These are phyloP conservation scores for Oscheius myriophilus DNA, from an alignment of 2,888 invertebrate genomes.

Conservation along the genomic window DNA sequence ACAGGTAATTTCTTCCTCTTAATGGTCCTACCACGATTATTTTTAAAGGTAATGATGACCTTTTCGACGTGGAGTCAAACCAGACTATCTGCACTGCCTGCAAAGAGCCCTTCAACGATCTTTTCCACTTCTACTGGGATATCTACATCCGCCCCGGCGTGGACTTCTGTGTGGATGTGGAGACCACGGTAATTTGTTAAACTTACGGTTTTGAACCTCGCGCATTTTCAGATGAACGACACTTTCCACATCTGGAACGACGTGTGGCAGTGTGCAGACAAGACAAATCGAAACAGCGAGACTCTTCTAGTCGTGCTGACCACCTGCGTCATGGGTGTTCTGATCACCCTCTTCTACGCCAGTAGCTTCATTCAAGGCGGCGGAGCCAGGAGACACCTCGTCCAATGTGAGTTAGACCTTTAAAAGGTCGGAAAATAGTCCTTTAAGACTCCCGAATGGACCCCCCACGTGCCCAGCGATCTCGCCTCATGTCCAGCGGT, in stretches of 20 bases:
- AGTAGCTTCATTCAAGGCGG: constrained; percentile 68
- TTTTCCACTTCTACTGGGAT: constrained; percentile 67
- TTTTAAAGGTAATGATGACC: constrained; percentile 11
- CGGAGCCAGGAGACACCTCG: constrained; percentile 50
- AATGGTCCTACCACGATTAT: neutral
- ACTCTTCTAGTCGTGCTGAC: constrained; percentile 47
- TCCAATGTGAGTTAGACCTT: constrained; percentile 58
- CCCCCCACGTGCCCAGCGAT: constrained; percentile 54
- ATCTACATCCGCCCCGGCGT: constrained; percentile 64
- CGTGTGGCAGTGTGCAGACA: constrained; percentile 64
- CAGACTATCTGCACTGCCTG: constrained; percentile 56
- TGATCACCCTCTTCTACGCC: constrained; percentile 65
- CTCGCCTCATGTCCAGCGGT: constrained; percentile 54
- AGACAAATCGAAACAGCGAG: constrained; percentile 45
- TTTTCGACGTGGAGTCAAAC: constrained; percentile 23
- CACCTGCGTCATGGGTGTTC: constrained; percentile 48
- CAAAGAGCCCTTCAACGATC: constrained; percentile 53
- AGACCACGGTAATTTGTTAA: constrained; percentile 54
- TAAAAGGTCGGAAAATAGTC: neutral
- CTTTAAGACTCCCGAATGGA: constrained; percentile 61
- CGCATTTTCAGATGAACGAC: constrained; percentile 63
- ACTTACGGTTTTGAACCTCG: neutral
- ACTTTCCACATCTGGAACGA: constrained; percentile 68
- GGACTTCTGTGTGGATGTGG: constrained; percentile 69
- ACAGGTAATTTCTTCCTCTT: constrained; percentile 35